Percentiles rank a stretch among this genome's conserved stretches.
phyloP scores from a whole-genome alignment of 2,797 vertebrate genomes.

The Tympanoctomys barrerae region DNA sequence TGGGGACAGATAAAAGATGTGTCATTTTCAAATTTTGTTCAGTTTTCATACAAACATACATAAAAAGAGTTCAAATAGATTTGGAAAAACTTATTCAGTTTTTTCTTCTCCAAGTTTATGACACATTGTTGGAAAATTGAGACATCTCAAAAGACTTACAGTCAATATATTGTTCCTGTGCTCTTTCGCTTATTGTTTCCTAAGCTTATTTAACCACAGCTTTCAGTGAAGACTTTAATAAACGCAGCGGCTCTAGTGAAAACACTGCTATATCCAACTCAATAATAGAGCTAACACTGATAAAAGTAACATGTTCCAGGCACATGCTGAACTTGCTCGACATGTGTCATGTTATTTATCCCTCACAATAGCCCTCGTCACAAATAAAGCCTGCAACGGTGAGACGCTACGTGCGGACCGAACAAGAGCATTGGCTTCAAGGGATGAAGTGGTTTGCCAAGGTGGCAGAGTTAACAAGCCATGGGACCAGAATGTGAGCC shows the following conservation, averaged over 20 bases:
- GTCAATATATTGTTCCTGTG: background rate
- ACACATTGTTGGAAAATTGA: conserved; percentile 27
- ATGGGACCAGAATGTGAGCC: background rate
- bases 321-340: background rate
- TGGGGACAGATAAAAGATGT: background rate
- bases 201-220: conserved; percentile 51
- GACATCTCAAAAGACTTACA: conserved; percentile 44
- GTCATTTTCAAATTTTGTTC: background rate
- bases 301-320: background rate
- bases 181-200: conserved; percentile 22
- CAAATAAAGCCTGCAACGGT: background rate
- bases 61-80: conserved; percentile 20
- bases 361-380: background rate
- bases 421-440: background rate
- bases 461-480: background rate
- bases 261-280: background rate
- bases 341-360: conserved; percentile 33
- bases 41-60: background rate
- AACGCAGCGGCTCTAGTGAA: background rate
- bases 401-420: background rate
- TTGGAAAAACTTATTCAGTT: background rate
- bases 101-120: conserved; percentile 19
- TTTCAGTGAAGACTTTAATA: conserved; percentile 17
- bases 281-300: background rate
- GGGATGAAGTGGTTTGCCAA: background rate